Base-by-base conservation (phyloP, 2,888 invertebrate species). In the Falcaria lacertinaria region DNA sequence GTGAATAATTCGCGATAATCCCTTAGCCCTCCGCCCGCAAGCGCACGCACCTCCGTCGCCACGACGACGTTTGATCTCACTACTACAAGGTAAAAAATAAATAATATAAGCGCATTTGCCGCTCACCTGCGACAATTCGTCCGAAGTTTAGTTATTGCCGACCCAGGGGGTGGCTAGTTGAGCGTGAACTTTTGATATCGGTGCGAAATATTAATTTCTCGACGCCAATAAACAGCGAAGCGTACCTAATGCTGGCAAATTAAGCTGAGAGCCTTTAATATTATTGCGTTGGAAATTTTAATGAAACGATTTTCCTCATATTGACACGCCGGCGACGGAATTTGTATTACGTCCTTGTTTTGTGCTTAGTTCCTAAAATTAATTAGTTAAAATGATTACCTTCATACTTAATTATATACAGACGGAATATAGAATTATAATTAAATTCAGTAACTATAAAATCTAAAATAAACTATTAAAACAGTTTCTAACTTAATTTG, bases 121-220 rank as follows among this genome's bases (percentile, higher is more conserved):
- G 63, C 64, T 82, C 81, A 86, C 83, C 82, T 85, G 85, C 59
- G 80, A 82, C 84, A 79, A 80, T 80, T 76, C 74, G 69, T 67
- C 75, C 79, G 72, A 62, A 69, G 69, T 72, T 71, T 81, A 81
- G 82, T 83, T 80, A 82, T 78, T 80, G 74, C 57, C 74, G 75
- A 69, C 74, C 73, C 71, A 56, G 60, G 74, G 80, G 86, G 85
- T 80, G 80, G 74, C 74, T 84, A 87, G 88, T 86, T 84, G 86
- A 87, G 88, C 87, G 87, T 84, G 75, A 87, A 85, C 86, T 79
- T 81, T 86, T 87, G 79, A 86, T 89, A 87, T 86, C 80, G 81
- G 80, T 72, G 85, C 80, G 80, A 87, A 86, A 87, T 88, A 88
- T 89, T 89, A 89, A 87, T 89, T 85, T 87, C 81, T 80, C 80